Evolutionary conservation across 2,113 vertebrate genomes (phyloP).

Genomic region (Sula dactylatra): DNA sequence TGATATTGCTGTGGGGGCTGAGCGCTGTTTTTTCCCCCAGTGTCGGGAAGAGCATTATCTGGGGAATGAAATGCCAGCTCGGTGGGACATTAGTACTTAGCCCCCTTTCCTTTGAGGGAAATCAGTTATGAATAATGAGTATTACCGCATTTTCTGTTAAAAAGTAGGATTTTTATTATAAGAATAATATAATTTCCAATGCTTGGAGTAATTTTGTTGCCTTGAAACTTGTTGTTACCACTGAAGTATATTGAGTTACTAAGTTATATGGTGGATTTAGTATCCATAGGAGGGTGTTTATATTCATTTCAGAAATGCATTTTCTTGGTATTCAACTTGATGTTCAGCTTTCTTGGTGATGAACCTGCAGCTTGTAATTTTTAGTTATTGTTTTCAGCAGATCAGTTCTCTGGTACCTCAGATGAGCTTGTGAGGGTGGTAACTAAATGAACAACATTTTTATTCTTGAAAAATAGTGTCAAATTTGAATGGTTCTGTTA

Average conservation of each 20-base stretch:
- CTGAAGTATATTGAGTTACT: background rate
- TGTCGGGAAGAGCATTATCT: background rate
- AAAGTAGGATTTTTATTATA: background rate
- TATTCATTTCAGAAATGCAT: constrained; percentile 40
- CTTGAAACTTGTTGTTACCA: background rate
- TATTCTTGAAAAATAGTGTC: background rate
- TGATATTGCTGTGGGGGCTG: background rate
- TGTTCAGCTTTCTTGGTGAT: background rate
- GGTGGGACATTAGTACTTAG: background rate
- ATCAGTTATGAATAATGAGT: background rate
- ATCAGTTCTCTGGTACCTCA: constrained; percentile 11
- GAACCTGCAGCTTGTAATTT: background rate
- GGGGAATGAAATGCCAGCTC: background rate
- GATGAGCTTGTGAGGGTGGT: constrained; percentile 5
- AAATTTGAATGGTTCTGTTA: background rate
- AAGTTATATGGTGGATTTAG: background rate
- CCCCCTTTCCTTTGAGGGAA: background rate
- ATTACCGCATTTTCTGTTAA: background rate
- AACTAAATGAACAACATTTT: constrained; percentile 19
- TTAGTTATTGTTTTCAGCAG: background rate
- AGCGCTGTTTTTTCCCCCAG: background rate
- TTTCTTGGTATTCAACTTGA: background rate
- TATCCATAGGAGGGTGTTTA: background rate
- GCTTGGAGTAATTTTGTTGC: background rate
- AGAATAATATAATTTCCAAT: background rate